A percentile compares a stretch with the other conserved stretches of the same genome.
phyloP scores from a whole-genome alignment of 2,797 vertebrate genomes.

The Phataginus tricuspis region DNA sequence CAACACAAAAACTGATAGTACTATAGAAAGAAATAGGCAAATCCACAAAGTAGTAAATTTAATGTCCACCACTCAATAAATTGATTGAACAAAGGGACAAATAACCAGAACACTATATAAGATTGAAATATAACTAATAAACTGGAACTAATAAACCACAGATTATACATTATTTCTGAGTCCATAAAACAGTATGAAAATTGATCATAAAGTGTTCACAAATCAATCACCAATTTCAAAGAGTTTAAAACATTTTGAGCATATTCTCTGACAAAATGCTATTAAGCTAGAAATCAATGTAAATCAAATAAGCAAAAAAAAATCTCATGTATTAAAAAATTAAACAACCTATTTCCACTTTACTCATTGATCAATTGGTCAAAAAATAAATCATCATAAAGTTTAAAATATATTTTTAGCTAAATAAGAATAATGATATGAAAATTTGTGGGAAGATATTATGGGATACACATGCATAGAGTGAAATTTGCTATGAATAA shows the following conservation, averaged over 20 bases:
- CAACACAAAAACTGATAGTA: background rate
- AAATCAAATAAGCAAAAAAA: background rate
- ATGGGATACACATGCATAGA: background rate
- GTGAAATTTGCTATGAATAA: background rate
- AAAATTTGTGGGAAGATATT: background rate
- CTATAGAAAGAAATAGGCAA: background rate
- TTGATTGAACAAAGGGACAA: background rate
- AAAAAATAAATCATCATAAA: background rate
- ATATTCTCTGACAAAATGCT: background rate
- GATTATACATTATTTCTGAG: background rate
- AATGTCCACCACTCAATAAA: background rate
- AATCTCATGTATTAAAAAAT: background rate
- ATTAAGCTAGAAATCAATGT: background rate
- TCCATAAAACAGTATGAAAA: background rate
- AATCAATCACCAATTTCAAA: background rate
- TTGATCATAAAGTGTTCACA: background rate
- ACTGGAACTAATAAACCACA: background rate
- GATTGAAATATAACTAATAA: background rate
- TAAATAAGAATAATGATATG: background rate
- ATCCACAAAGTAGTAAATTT: background rate
- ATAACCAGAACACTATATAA: background rate
- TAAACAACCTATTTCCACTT: background rate
- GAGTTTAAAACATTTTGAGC: background rate
- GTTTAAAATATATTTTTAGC: background rate
- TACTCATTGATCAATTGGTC: background rate